A percentile compares a stretch with the other conserved stretches of the same genome.
Evolutionary conservation across 1,140 invertebrate species (phyloP).

Genomic region (Cataglyphis hispanica): DNA sequence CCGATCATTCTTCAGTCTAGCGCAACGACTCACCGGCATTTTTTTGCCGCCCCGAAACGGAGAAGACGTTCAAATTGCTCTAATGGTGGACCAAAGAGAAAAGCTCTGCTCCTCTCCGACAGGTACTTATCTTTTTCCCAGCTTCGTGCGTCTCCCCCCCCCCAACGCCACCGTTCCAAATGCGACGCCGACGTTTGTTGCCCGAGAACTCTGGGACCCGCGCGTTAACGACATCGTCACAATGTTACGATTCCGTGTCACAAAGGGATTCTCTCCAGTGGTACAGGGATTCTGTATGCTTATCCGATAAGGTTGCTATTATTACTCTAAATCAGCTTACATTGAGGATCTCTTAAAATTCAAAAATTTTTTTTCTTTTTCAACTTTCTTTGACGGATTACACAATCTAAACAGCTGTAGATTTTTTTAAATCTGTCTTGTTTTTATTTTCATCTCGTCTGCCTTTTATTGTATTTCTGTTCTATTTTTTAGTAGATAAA

Average conservation of each 20-base stretch:
- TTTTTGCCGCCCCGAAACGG: slow-evolving; percentile 79
- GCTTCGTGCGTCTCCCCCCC: slow-evolving; percentile 59
- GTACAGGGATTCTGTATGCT: neutral
- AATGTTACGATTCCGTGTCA: neutral
- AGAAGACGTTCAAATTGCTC: slow-evolving; percentile 84
- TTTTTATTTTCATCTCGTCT: too few relatives aligned
- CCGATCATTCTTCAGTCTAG: slow-evolving; percentile 86
- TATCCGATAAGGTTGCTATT: neutral
- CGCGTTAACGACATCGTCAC: slow-evolving; percentile 17
- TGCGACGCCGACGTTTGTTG: slow-evolving; percentile 18
- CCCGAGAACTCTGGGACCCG: neutral
- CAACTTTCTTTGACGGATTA: too few relatives aligned
- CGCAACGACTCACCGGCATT: slow-evolving; percentile 82
- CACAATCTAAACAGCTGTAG: too few relatives aligned
- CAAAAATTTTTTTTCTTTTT: too few relatives aligned
- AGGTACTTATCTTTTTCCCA: slow-evolving; percentile 80
- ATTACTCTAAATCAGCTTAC: too few relatives aligned
- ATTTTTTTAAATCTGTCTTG: too few relatives aligned
- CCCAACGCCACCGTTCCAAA: slow-evolving; percentile 17
- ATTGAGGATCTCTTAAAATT: too few relatives aligned
- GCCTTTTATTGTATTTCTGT: too few relatives aligned
- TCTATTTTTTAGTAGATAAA: too few relatives aligned
- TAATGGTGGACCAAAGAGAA: slow-evolving; percentile 81
- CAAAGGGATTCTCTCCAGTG: neutral
- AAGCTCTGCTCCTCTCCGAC: slow-evolving; percentile 68